A percentile compares a stretch with the other conserved stretches of the same genome.
phyloP scores from a whole-genome alignment of 2,113 vertebrate species.

The Daphoenositta chrysoptera region DNA sequence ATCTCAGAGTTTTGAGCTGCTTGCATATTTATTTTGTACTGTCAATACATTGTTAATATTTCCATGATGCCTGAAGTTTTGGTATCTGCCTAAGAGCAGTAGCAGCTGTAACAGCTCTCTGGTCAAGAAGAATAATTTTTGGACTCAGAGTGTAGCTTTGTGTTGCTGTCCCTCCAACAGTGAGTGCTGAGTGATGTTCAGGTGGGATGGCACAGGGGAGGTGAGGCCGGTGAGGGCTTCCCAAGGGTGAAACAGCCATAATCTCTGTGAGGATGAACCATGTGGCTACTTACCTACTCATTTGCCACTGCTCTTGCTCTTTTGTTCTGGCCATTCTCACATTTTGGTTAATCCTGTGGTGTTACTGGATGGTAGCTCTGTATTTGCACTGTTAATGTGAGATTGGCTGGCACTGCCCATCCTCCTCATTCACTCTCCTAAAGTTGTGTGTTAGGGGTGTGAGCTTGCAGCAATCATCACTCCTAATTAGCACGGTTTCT shows the following conservation, averaged over 20 bases:
- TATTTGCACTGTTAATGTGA: neutral
- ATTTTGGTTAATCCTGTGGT: neutral
- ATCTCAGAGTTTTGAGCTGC: neutral
- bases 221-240: neutral
- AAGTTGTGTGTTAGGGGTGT: neutral
- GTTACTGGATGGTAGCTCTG: neutral
- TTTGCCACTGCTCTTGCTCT: neutral
- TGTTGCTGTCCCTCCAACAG: neutral
- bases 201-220: neutral
- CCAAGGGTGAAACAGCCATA: neutral
- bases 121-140: neutral
- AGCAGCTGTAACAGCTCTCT: neutral
- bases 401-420: neutral
- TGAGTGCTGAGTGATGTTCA: too few species aligned
- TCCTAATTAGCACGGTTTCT: neutral
- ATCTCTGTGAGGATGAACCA: neutral
- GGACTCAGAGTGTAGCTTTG: neutral
- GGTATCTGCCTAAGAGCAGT: neutral
- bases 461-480: neutral
- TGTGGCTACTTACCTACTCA: rapidly evolving
- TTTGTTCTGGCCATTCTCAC: neutral
- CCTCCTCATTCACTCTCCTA: neutral
- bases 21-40: neutral
- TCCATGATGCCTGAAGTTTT: neutral
- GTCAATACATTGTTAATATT: neutral